A percentile compares a stretch with the other conserved stretches of the same genome.
Conservation (phyloP, 2,888 invertebrate genomes). For the Barypeithes pellucidus region DNA sequence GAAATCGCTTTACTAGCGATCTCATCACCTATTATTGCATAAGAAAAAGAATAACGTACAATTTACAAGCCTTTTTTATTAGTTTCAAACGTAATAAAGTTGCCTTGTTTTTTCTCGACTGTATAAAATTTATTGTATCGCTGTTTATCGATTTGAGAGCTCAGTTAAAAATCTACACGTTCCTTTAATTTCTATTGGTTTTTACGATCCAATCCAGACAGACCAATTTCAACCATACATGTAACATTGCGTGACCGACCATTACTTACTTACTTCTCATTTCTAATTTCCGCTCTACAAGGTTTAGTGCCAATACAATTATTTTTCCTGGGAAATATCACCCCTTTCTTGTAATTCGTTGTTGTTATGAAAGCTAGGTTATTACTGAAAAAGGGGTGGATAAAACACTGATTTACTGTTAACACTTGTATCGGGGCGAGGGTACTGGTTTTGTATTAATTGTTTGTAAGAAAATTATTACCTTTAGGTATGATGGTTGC, state of each 20-base stretch:
- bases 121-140: no score
- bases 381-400: constrained; percentile 12
- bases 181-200: constrained; percentile 42
- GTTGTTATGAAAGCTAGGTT: constrained; percentile 19
- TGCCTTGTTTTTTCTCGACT: no score
- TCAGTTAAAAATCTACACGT: constrained; percentile 40
- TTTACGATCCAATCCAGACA: constrained; percentile 35
- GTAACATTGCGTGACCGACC: constrained; percentile 47
- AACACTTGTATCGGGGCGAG: neutral
- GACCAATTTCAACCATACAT: constrained; percentile 37
- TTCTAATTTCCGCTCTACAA: constrained; percentile 49
- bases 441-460: neutral
- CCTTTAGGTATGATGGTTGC: no score
- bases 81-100: no score
- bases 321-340: constrained; percentile 47
- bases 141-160: constrained; percentile 7
- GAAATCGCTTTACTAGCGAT: no score
- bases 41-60: no score
- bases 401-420: constrained; percentile 22
- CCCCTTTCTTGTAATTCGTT: constrained; percentile 42
- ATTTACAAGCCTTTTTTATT: no score
- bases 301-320: constrained; percentile 51
- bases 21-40: no score
- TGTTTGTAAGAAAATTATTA: neutral
- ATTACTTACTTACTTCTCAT: constrained; percentile 49